Evolutionary conservation across 1,140 invertebrate species (phyloP), one percentile per base, ranked within the genome.

Genomic region (Megalonaias nervosa): DNA sequence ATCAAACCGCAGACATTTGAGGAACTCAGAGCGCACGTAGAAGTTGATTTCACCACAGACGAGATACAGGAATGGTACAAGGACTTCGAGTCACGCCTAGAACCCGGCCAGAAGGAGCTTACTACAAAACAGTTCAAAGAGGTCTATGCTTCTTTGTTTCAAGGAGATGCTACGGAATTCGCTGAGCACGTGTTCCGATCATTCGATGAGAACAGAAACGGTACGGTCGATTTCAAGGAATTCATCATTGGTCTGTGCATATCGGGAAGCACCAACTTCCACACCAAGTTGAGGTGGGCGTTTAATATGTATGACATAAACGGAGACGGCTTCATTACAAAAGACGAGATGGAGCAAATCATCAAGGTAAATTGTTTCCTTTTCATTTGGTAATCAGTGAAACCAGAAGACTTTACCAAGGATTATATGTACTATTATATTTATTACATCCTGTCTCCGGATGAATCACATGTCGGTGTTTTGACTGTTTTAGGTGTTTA

Each of bases 271-370:
- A 96, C 96, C 3, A 94, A 94, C 9, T 93, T 95, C 1, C 94
- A 97, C 82, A 96, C 97, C 88, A 97, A 97, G 88, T 91, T 97
- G 15, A 94, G 95, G 75, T 98, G 97, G 96, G 94, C 97, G 12
- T 98, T 97, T 86, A 94, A 94, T 5, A 92, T 98, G 14, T 98
- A 98, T 90, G 96, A 98, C 89, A 92, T 97, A 11, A 95, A 97
- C 85, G 94, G 95, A 2, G 95, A 96, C 85, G 96, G 96, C 15
- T 90, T 94, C 71, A 95, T 97, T 77, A 95, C 94, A 55, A 94
- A 94, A 87, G 93, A 71, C 12, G 86, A 86, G 56, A 71, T 85
- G 55, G 48, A 56, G 17, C 67, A 85, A 38, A 86, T 86, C 16
- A 65, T 86, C 16, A 60, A 71, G 72, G 85, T 85, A 64, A 75